phyloP scores from a whole-genome alignment of 2,113 vertebrate species.

The Megalops atlanticus region DNA sequence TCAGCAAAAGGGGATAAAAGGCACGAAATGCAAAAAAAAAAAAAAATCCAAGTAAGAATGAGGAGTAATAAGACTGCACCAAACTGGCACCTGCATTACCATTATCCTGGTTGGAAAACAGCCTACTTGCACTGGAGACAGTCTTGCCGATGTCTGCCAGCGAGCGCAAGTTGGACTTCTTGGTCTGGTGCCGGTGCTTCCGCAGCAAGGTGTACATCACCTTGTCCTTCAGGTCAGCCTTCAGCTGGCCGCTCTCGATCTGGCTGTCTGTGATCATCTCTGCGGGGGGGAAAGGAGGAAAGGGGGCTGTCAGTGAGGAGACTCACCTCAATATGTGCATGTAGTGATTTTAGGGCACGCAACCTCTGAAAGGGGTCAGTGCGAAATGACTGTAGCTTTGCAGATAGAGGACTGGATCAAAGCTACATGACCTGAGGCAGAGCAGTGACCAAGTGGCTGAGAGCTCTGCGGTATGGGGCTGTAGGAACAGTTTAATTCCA shows the following conservation, averaged over 20 bases:
- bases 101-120: conserved; percentile 92
- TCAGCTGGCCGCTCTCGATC: conserved; percentile 85
- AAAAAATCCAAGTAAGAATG: neutral
- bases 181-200: conserved; percentile 96
- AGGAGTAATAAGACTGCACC: conserved; percentile 50
- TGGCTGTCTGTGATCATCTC: conserved; percentile 90
- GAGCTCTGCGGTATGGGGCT: neutral
- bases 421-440: no score
- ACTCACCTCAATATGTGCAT: no score
- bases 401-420: neutral
- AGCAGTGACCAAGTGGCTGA: no score
- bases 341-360: no score
- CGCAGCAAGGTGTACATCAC: conserved; percentile 90
- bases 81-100: conserved; percentile 77
- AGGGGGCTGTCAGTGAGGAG: no score
- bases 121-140: conserved; percentile 95
- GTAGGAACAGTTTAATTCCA: neutral
- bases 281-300: conserved; percentile 47
- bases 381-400: no score
- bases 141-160: conserved; percentile 97
- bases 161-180: conserved; percentile 97
- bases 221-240: conserved; percentile 88
- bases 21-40: neutral
- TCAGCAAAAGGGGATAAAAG: neutral
- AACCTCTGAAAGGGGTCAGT: no score